Evolutionary conservation across 2,888 invertebrate genomes (phyloP), one percentile per base, ranked within the genome.

Genomic region (Thyatira batis): DNA sequence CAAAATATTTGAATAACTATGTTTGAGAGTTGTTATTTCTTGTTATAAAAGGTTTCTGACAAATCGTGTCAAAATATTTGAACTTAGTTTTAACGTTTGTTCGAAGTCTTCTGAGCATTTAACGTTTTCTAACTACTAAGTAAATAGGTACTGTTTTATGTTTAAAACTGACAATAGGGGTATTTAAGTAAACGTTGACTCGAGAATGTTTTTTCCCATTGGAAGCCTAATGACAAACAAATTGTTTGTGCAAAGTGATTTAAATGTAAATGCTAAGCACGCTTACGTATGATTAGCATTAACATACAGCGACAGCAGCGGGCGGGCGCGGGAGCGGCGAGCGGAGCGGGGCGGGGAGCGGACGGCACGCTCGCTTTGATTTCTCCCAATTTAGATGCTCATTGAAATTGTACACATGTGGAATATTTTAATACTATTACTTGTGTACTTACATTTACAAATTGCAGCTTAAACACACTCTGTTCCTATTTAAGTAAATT

Each of bases 351-450:
- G 2, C 11, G n/a, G 30, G 2, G 39, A n/a, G 33, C 39, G 39
- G 39, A 17, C 39, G 39, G 39, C 39, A 39, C 39, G 17, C 39
- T 17, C 39, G 39, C 39, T 39, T 39, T 39, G 39, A 39, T 39
- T 39, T 39, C 8, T 5, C 17, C 39, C 39, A 39, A 39, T 39
- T 39, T 39, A 39, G 17, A 17, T 39, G 39, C 17, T 39, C 39
- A 39, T 39, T 39, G 39, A 39, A 39, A 39, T n/a, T 17, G 39
- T 39, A 39, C 39, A 39, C 17, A 17, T 17, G 39, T 39, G 39
- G 39, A 39, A 39, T 39, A 39, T 39, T 39, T 39, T 39, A 39
- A 39, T 39, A 39, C 39, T 39, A 39, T 39, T 39, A 39, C 39
- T 39, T 39, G 39, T 39, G 39, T 39, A 39, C 39, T 8, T 39